Evolutionary conservation across 2,113 vertebrate species (phyloP).

Genomic region (Sylvietta virens): DNA sequence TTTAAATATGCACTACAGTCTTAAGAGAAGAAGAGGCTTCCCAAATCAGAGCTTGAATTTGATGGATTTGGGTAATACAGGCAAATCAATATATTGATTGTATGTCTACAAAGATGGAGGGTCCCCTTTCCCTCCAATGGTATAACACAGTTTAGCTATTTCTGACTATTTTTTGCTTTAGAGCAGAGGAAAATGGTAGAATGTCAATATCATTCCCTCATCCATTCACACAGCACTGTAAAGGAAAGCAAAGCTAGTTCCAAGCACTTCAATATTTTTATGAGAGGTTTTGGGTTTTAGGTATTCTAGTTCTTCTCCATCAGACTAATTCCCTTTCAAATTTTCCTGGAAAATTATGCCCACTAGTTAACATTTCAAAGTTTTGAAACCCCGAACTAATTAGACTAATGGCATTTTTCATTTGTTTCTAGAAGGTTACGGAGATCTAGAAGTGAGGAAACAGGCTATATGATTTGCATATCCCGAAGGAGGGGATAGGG

Average conservation of each 20-base stretch:
- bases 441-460: neutral
- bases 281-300: neutral
- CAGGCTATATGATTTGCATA: neutral
- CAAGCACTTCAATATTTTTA: neutral
- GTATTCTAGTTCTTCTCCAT: neutral
- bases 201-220: neutral
- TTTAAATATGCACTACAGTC: neutral
- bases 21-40: neutral
- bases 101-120: neutral
- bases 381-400: neutral
- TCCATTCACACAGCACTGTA: neutral
- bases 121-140: neutral
- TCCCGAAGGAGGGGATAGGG: neutral
- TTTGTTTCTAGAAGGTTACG: neutral
- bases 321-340: neutral
- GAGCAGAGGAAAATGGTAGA: neutral
- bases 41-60: neutral
- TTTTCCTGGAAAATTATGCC: neutral
- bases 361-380: neutral
- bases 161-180: neutral
- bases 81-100: neutral
- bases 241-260: neutral
- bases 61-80: neutral
- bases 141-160: neutral
- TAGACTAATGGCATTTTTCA: neutral